A percentile compares a stretch with the other conserved stretches of the same genome.
Evolutionary conservation across 35 echinoderm and acorn worm genomes (phyloP).

Genomic region (Anneissia japonica): DNA sequence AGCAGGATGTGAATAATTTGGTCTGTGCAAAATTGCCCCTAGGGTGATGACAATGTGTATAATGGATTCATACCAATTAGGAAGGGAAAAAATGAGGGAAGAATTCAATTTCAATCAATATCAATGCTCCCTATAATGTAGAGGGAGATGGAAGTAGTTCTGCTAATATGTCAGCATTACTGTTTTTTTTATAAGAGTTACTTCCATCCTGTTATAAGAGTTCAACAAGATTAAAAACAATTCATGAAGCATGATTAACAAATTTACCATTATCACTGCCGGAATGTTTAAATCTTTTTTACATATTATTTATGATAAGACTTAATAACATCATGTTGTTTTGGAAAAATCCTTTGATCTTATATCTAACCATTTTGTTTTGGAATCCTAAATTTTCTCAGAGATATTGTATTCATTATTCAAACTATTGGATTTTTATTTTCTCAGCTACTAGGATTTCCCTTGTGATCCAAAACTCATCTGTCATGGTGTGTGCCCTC

Average conservation of each 20-base stretch:
- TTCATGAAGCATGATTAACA: neutral
- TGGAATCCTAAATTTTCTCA: too few relatives aligned
- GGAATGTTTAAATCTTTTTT: neutral
- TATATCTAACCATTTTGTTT: too few relatives aligned
- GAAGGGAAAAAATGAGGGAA: too few relatives aligned
- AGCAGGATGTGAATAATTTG: too few relatives aligned
- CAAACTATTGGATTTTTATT: neutral
- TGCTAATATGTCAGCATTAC: neutral
- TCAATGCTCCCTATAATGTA: too few relatives aligned
- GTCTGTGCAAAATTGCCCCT: too few relatives aligned
- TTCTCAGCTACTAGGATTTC: constrained; percentile 57
- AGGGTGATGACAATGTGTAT: too few relatives aligned
- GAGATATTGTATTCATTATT: neutral
- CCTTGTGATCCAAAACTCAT: constrained; percentile 73
- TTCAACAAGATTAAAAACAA: neutral
- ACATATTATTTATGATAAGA: neutral
- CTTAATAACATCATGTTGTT: too few relatives aligned
- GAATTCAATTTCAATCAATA: too few relatives aligned
- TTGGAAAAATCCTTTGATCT: too few relatives aligned
- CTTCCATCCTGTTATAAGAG: neutral
- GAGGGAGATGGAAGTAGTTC: neutral
- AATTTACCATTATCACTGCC: neutral
- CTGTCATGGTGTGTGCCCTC: constrained; percentile 55
- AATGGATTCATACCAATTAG: too few relatives aligned
- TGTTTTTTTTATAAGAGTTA: neutral